phyloP scores from a whole-genome alignment of 1,140 invertebrate genomes.

The Formica exsecta region DNA sequence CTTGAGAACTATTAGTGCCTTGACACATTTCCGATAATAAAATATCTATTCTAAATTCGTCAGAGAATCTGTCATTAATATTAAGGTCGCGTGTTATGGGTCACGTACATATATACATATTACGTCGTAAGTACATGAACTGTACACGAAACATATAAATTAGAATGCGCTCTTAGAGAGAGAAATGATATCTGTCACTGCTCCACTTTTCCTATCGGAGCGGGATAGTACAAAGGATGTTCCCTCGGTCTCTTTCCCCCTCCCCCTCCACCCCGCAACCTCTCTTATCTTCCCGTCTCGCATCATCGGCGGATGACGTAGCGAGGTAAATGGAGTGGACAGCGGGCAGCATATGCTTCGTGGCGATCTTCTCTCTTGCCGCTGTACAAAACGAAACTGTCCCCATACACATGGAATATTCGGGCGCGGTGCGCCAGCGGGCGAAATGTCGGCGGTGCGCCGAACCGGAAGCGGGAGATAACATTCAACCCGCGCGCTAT shows the following conservation, averaged over 20 bases:
- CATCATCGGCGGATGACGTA: conserved; percentile 76
- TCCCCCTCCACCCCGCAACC: conserved; percentile 9
- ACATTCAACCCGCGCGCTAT: conserved; percentile 81
- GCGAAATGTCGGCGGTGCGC: conserved; percentile 80
- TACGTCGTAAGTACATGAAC: background rate
- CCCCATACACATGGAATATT: conserved; percentile 72
- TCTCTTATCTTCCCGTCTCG: conserved; percentile 64
- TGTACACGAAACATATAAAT: conserved; percentile 16
- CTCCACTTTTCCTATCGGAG: conserved; percentile 33
- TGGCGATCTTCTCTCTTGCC: conserved; percentile 57
- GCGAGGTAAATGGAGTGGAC: conserved; percentile 86
- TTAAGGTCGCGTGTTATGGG: background rate
- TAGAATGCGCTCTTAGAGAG: conserved; percentile 39
- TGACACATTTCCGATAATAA: background rate
- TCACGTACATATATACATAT: background rate
- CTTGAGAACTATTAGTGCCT: background rate
- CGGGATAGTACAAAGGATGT: conserved; percentile 43
- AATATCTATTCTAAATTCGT: background rate
- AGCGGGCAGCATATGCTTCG: conserved; percentile 86
- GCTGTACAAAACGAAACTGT: conserved; percentile 66
- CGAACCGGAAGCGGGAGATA: conserved; percentile 85
- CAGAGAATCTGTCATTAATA: background rate
- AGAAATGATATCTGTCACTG: conserved; percentile 32
- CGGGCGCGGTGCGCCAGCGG: conserved; percentile 54
- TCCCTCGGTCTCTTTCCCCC: conserved; percentile 23